These are phyloP conservation scores for Neosalanx taihuensis DNA, from an alignment of 2,797 vertebrate genomes.

Conservation along the genomic window DNA sequence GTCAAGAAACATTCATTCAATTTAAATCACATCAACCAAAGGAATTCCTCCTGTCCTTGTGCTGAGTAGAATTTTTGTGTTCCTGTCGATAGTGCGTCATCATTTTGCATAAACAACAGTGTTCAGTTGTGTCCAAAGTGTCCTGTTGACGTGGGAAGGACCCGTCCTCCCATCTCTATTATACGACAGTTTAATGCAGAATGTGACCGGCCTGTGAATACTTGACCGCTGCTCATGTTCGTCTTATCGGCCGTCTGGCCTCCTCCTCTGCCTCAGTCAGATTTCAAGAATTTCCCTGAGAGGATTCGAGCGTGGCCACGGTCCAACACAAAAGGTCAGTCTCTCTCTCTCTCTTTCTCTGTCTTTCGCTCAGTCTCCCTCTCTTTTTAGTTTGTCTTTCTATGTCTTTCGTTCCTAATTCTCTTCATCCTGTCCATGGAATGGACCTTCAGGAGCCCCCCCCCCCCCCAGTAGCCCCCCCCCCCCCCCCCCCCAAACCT, in stretches of 20 bases:
- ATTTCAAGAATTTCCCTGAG: constrained; percentile 66
- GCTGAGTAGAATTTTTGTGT: constrained; percentile 34
- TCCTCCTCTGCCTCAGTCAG: constrained; percentile 43
- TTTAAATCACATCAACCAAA: background rate
- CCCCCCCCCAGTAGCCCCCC: too few species aligned
- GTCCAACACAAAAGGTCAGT: constrained; percentile 43
- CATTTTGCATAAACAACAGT: constrained; percentile 57
- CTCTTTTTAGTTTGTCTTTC: constrained; percentile 1
- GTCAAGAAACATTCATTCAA: constrained; percentile 1
- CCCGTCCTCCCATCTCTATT: constrained; percentile 63
- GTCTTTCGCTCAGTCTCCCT: background rate
- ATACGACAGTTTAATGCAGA: constrained; percentile 68
- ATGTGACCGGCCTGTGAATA: constrained; percentile 74
- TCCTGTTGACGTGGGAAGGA: constrained; percentile 64
- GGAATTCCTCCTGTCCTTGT: constrained; percentile 3
- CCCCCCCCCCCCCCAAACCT: background rate
- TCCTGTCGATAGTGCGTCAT: constrained; percentile 51
- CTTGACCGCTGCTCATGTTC: constrained; percentile 63
- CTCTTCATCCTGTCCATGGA: background rate
- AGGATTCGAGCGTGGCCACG: constrained; percentile 44
- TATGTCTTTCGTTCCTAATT: constrained; percentile 4
- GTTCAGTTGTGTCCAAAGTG: constrained; percentile 60
- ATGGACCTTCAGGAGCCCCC: background rate
- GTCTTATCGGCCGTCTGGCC: background rate
- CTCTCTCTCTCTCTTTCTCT: constrained; percentile 12